These are phyloP conservation scores for Pteropus rufus DNA, from an alignment of 2,797 vertebrate species.

Conservation along the genomic window DNA sequence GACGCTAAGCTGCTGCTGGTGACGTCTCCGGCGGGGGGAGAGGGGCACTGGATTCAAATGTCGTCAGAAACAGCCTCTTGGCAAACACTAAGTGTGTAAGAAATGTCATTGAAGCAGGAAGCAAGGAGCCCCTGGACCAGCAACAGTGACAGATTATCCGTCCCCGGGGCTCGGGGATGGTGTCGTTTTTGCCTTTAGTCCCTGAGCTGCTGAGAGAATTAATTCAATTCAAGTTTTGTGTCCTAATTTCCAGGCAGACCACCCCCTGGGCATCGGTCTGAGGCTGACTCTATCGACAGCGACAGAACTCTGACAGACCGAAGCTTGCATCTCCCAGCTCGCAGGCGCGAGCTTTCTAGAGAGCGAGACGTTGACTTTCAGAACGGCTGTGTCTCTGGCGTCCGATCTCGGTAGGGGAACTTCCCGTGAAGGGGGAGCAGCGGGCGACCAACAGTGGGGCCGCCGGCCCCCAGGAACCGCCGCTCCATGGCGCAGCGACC, in stretches of 20 bases:
- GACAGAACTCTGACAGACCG: slow-evolving; percentile 82
- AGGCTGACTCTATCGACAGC: slow-evolving; percentile 79
- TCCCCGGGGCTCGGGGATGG: neutral
- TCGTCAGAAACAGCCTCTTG: slow-evolving; percentile 11
- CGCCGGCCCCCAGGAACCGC: no score
- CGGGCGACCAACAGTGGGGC: no score
- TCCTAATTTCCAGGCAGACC: slow-evolving; percentile 79
- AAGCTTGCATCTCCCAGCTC: slow-evolving; percentile 70
- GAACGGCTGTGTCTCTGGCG: slow-evolving; percentile 77
- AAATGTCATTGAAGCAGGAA: slow-evolving; percentile 42
- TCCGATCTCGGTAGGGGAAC: slow-evolving; percentile 43
- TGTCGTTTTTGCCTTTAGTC: slow-evolving; percentile 45
- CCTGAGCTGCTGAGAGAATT: slow-evolving; percentile 61
- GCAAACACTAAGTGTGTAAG: slow-evolving; percentile 11
- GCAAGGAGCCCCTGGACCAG: neutral
- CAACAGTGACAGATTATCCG: neutral
- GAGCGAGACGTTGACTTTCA: slow-evolving; percentile 81
- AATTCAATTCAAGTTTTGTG: slow-evolving; percentile 78
- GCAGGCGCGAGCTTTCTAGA: slow-evolving; percentile 61
- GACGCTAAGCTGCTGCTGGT: no score
- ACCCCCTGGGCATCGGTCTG: slow-evolving; percentile 77
- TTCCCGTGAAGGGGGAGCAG: no score
- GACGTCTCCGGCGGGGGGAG: no score
- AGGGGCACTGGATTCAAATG: neutral
- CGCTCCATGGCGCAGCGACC: no score